Evolutionary conservation across 2,888 invertebrate species (phyloP), one percentile per base, ranked within the genome.

Genomic region (Cistogaster globosa): DNA sequence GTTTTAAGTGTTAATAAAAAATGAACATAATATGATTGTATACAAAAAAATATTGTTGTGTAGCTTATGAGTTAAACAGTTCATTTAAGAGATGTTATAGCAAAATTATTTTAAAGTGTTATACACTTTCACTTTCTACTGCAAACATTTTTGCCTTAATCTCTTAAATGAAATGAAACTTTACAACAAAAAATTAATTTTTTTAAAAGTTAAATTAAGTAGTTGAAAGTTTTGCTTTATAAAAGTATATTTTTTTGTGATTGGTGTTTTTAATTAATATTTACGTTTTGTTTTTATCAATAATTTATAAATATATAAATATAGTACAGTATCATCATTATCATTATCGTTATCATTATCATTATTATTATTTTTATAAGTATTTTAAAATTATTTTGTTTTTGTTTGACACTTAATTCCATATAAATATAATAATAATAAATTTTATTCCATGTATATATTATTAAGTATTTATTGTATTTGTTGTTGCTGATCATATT

Each of bases 391-490:
- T 68, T 8, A 0, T 67, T 74, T 65, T 72, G 8, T 57, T 71
- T 75, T 69, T 53, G 74, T 84, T 85, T 85, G 85, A 85, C 85
- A 85, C 85, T 85, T 85, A 85, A 85, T 85, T 82, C 78, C 85
- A 85, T 85, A 78, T 77, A 83, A 77, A 83, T 86, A 71, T 86
- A 74, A 76, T 80, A 74, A 76, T 80, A 71, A 53, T 53, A 53
- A 53, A 5, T 69, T 77, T 71, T 67, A 67, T 67, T 84, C 68
- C 72, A 82, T 85, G 67, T 85, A 68, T 77, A 80, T 63, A 81
- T 85, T 85, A 82, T 82, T 85, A 85, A 86, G 79, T 83, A 86
- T 83, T 83, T 83, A 86, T 83, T 86, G 83, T 86, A 77, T 83
- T 83, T 67, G 65, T 67, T 75, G 58, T 82, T 81, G 62, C 32